Evolutionary conservation across 2,888 invertebrate species (phyloP).

Genomic region (Ichneumoninae sp.): DNA sequence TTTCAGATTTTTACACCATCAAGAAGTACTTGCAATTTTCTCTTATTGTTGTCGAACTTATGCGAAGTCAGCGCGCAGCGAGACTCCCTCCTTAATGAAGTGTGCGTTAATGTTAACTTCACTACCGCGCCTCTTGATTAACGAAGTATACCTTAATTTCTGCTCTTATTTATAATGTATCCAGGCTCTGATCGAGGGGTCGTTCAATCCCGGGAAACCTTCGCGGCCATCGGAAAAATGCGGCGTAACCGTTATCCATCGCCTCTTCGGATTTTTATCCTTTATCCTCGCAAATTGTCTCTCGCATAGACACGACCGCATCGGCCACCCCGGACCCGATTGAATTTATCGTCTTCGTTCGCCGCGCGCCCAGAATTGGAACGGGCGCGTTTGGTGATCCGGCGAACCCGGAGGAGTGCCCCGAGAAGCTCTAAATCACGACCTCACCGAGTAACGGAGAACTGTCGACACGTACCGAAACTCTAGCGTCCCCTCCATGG

Average conservation of each 20-base stretch:
- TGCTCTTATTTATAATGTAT: neutral
- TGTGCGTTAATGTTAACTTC: too few relatives aligned
- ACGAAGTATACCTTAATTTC: too few relatives aligned
- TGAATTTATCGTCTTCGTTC: constrained; percentile 64
- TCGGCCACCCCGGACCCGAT: constrained; percentile 26
- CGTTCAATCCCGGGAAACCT: constrained; percentile 44
- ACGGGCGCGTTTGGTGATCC: constrained; percentile 57
- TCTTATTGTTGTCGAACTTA: too few relatives aligned
- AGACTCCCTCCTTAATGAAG: too few relatives aligned
- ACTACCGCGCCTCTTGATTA: too few relatives aligned
- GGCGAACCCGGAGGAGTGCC: constrained; percentile 32
- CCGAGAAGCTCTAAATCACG: constrained; percentile 63
- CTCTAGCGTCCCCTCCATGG: constrained; percentile 33
- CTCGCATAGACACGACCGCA: constrained; percentile 21
- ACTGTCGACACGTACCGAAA: constrained; percentile 54
- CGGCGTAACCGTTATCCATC: constrained; percentile 24
- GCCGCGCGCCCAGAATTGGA: constrained; percentile 34
- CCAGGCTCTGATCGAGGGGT: neutral
- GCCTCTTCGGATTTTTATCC: constrained; percentile 59
- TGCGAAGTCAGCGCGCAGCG: too few relatives aligned
- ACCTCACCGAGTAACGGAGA: constrained; percentile 9
- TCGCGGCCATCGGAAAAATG: constrained; percentile 13
- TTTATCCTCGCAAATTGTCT: constrained; percentile 47
- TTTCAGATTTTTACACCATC: too few relatives aligned
- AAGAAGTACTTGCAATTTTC: too few relatives aligned